Percentiles rank a stretch among this genome's conserved stretches.
Evolutionary conservation across 2,113 vertebrate species (phyloP).

Genomic region (Damaliscus lunatus): DNA sequence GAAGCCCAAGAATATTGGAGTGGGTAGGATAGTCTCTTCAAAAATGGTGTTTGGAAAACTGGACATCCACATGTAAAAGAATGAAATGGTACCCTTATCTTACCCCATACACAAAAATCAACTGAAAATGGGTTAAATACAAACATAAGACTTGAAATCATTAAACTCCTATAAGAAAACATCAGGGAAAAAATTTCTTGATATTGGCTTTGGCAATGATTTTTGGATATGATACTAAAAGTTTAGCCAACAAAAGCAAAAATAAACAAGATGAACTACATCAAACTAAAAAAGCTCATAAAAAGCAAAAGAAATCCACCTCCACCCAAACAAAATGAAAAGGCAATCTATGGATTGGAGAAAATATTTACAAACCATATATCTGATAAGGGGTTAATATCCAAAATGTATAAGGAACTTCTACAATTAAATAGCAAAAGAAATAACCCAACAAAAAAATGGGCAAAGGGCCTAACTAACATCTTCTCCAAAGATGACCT

Average conservation of each 20-base stretch:
- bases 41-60: not conserved
- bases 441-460: not conserved
- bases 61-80: not conserved
- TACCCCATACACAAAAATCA: not conserved
- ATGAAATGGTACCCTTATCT: not conserved
- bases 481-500: not conserved
- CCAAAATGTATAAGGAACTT: not conserved
- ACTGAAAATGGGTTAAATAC: not conserved
- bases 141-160: not conserved
- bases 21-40: not conserved
- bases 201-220: not conserved
- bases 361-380: not conserved
- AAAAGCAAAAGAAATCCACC: not conserved
- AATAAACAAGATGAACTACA: not conserved
- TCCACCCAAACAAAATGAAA: too few species aligned
- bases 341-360: not conserved
- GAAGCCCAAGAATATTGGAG: not conserved
- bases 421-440: not conserved
- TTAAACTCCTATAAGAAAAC: not conserved
- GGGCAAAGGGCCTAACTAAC: not conserved
- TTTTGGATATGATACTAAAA: not conserved
- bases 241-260: not conserved
- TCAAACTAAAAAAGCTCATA: not conserved
- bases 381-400: not conserved
- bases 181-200: not conserved